These are phyloP conservation scores for Bubalus kerabau DNA, from an alignment of 2,113 vertebrate species.

Conservation along the genomic window DNA sequence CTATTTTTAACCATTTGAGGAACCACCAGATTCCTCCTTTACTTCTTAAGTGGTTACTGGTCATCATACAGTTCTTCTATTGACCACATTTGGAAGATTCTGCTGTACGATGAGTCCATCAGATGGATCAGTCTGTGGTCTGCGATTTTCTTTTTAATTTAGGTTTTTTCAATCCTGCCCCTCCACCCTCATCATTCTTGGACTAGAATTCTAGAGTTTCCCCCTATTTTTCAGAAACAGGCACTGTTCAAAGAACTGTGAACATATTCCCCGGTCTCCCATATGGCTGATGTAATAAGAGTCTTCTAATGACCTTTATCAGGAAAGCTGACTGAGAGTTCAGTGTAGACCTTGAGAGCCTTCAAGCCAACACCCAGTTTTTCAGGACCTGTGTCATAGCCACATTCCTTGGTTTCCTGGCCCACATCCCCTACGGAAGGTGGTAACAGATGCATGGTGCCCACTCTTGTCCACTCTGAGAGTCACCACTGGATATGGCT, in stretches of 20 bases:
- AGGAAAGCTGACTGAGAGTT: not conserved
- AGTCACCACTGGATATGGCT: not conserved
- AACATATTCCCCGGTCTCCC: too few species aligned
- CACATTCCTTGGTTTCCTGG: not conserved
- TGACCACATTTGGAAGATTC: not conserved
- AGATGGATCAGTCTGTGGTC: not conserved
- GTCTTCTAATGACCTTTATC: not conserved
- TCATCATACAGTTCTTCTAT: not conserved
- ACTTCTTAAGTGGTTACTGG: not conserved
- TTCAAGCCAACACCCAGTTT: not conserved
- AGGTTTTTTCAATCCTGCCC: not conserved
- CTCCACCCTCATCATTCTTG: not conserved
- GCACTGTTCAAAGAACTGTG: not conserved
- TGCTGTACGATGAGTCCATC: not conserved
- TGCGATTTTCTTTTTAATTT: not conserved
- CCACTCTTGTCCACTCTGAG: not conserved
- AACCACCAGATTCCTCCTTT: not conserved
- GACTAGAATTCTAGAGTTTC: not conserved
- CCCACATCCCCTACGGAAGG: not conserved
- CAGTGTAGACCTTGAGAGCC: not conserved
- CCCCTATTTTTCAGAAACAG: not conserved
- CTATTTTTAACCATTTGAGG: not conserved
- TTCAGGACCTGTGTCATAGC: not conserved
- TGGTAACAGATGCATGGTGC: not conserved
- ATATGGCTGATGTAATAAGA: not conserved